Base-by-base conservation (phyloP, 2,797 vertebrate genomes). In the Crenuchus spilurus region DNA sequence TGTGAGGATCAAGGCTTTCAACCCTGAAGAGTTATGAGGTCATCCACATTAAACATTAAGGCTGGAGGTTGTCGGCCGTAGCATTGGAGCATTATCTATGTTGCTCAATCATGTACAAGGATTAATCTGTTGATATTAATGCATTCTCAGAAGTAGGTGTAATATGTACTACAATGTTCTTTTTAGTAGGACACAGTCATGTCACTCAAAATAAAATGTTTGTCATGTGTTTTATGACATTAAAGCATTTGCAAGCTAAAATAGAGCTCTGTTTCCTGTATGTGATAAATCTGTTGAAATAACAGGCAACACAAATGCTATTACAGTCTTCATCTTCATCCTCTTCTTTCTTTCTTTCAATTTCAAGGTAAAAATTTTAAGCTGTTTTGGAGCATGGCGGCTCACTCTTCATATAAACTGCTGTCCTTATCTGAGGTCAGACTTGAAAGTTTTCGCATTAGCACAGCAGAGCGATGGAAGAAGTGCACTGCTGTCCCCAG, bases 341-440 rank as follows among this genome's bases (percentile, higher is more conserved):
- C 1, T 9, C 1, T 10, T 20, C 22, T 7, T 26, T 16, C 33
- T 41, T n/a, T 24, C 13, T 37, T 24, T 39, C 35, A 6, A 0
- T 24, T 14, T 41, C 39, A 44, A 26, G 28, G 35, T 62, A 35
- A 42, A 18, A 62, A 61, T 48, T 24, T 72, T 33, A 72, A 49
- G 54, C 42, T 44, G 54, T 33, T 30, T 44, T 60, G 16, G 41
- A 60, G 68, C 11, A 11, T 57, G 14, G 49, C 26, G 4, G n/a
- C 30, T 72, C 46, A 51, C 42, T 26, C 20, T 48, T 65, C 62
- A 49, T 65, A 18, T 68, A 30, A 49, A 39, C 33, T 1, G 6
- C 4, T 60, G 22, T 61, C 33, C 33, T 58, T 39, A 39, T 61
- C 58, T 3, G 24, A 49, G 72, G 30, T 74, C n/a, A 42, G 60